Percentiles rank a stretch among this genome's conserved stretches.
phyloP scores from a whole-genome alignment of 92 coral and sea anemone genomes.

The Zoanthus gigantus region DNA sequence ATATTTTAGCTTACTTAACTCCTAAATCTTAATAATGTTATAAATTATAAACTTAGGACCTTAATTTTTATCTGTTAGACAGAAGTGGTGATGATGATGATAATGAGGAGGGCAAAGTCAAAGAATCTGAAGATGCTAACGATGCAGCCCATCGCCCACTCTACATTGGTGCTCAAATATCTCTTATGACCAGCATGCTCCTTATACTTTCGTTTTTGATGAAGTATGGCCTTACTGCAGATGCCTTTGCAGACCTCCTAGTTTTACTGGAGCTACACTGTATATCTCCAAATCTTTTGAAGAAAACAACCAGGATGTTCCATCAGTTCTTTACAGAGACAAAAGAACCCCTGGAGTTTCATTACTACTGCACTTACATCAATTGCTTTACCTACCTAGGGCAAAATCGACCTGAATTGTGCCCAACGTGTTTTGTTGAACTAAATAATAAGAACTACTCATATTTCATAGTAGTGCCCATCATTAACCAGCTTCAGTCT shows the following conservation, averaged over 20 bases:
- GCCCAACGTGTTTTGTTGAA: slow-evolving; percentile 31
- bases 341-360: slow-evolving; percentile 35
- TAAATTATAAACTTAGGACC: too few species aligned
- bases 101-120: too few species aligned
- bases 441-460: slow-evolving; percentile 25
- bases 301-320: slow-evolving; percentile 26
- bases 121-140: too few species aligned
- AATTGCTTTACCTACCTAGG: slow-evolving; percentile 43
- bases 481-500: slow-evolving; percentile 37
- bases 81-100: too few species aligned
- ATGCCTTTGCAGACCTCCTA: slow-evolving; percentile 35
- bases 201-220: slow-evolving; percentile 9
- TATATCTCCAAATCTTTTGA: slow-evolving; percentile 15
- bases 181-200: slow-evolving; percentile 32
- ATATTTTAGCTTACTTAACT: too few species aligned
- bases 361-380: slow-evolving; percentile 28
- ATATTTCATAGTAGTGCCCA: slow-evolving; percentile 44
- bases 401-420: slow-evolving; percentile 24
- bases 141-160: too few species aligned
- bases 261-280: slow-evolving; percentile 28
- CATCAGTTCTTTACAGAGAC: slow-evolving; percentile 25
- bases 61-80: too few species aligned
- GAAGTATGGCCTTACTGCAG: slow-evolving; percentile 37
- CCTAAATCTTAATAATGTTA: too few species aligned
- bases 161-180: too few species aligned